phyloP scores from a whole-genome alignment of 2,888 invertebrate genomes.

The Pecten maximus region DNA sequence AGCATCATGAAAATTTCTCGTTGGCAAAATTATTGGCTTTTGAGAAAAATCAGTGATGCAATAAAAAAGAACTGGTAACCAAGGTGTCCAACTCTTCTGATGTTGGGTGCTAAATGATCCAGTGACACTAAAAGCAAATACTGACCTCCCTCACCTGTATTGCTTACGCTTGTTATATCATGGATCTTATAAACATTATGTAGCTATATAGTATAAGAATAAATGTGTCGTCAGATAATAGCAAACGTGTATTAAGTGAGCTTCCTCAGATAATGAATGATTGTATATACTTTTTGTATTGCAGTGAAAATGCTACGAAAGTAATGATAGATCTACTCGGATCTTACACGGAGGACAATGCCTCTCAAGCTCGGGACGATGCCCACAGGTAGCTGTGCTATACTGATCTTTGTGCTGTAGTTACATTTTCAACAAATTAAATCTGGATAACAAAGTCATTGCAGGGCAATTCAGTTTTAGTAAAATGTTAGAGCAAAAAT shows the following conservation, averaged over 20 bases:
- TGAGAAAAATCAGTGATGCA: constrained; percentile 51
- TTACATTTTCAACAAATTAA: too few relatives aligned
- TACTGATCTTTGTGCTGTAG: too few relatives aligned
- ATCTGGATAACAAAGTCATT: too few relatives aligned
- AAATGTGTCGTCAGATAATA: too few relatives aligned
- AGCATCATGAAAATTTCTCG: constrained; percentile 51
- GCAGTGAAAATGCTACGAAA: constrained; percentile 94
- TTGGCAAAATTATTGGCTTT: constrained; percentile 3
- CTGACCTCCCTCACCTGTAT: too few relatives aligned
- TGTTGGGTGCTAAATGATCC: neutral
- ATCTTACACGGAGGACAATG: constrained; percentile 98
- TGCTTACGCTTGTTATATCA: too few relatives aligned
- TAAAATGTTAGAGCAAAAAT: too few relatives aligned
- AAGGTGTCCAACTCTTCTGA: neutral
- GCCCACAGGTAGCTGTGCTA: constrained; percentile 87
- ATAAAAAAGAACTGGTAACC: constrained; percentile 30
- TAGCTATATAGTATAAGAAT: too few relatives aligned
- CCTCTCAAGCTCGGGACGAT: constrained; percentile 97
- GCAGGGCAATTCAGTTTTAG: too few relatives aligned
- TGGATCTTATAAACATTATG: too few relatives aligned
- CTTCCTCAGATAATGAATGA: too few relatives aligned
- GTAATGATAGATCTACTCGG: constrained; percentile 98
- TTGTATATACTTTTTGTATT: constrained; percentile 58
- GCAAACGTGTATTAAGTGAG: too few relatives aligned
- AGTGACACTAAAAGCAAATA: neutral